Conservation (phyloP, 2,797 vertebrate species). For the Meda fulgida region DNA sequence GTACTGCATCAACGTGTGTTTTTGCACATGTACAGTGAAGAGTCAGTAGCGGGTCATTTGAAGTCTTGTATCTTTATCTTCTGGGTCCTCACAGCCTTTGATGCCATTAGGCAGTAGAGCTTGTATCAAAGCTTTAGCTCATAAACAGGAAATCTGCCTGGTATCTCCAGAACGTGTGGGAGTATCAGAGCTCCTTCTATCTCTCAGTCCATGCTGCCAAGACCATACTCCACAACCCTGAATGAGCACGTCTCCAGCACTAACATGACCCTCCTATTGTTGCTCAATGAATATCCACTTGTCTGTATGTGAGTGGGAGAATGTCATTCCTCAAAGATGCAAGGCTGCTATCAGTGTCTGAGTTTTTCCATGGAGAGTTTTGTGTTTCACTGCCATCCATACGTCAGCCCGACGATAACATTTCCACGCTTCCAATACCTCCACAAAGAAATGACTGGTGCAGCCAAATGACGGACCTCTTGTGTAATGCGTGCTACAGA, state of each 20-base stretch:
- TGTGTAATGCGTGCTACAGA: too few relatives aligned
- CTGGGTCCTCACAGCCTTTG: constrained; percentile 54
- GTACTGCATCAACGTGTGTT: not conserved
- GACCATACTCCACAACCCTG: not conserved
- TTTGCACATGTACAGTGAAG: not conserved
- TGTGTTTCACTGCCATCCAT: constrained; percentile 4
- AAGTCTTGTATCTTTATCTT: constrained; percentile 46
- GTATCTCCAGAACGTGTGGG: constrained; percentile 57
- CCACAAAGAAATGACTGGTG: not conserved
- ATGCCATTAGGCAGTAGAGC: constrained; percentile 58
- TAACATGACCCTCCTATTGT: constrained; percentile 10
- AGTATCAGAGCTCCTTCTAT: constrained; percentile 48
- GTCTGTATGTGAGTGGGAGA: constrained; percentile 15
- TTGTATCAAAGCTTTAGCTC: constrained; percentile 59
- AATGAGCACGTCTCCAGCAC: not conserved
- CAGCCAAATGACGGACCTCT: not conserved
- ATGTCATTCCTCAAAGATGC: not conserved
- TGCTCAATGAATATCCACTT: constrained; percentile 37
- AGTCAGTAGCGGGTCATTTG: constrained; percentile 22
- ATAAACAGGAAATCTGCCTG: constrained; percentile 68
- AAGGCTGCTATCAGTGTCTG: constrained; percentile 15
- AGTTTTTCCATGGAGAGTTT: constrained; percentile 40
- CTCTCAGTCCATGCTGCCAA: constrained; percentile 18
- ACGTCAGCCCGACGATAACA: not conserved
- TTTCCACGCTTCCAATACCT: not conserved